These are phyloP conservation scores for Xerus rutilus DNA, from an alignment of 2,797 vertebrate species.

Conservation along the genomic window DNA sequence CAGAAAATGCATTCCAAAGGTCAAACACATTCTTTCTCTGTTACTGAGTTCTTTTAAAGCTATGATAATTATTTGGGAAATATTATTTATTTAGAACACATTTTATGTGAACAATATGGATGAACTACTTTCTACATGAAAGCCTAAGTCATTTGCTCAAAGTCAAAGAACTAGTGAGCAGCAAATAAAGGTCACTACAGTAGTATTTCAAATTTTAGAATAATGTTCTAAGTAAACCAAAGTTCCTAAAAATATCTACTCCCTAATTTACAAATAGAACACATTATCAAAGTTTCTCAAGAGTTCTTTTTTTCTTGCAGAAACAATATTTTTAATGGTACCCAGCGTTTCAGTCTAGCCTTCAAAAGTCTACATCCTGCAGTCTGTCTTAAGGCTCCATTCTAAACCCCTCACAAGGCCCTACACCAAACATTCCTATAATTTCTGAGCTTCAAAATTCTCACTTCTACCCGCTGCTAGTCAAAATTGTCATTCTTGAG, in stretches of 20 bases:
- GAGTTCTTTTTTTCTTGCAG: constrained; percentile 35
- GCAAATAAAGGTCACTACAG: not conserved
- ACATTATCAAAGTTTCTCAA: constrained; percentile 23
- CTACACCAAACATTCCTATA: not conserved
- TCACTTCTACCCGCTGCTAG: not conserved
- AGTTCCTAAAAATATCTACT: not conserved
- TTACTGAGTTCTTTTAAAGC: constrained; percentile 24
- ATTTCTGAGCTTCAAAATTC: not conserved
- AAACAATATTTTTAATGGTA: not conserved
- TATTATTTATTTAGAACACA: constrained; percentile 11
- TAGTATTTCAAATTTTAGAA: constrained; percentile 52
- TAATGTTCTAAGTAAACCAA: constrained; percentile 7
- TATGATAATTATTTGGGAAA: constrained; percentile 45
- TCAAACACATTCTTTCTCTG: constrained; percentile 8
- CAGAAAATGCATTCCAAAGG: not conserved
- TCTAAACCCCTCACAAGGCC: not conserved
- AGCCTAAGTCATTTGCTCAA: not conserved
- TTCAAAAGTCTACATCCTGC: not conserved
- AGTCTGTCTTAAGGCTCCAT: not conserved
- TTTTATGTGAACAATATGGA: constrained; percentile 54
- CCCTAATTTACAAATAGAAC: constrained; percentile 19
- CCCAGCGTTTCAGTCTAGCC: not conserved
- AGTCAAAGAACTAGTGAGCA: constrained; percentile 14
- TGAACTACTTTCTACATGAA: constrained; percentile 15
- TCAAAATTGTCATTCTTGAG: constrained; percentile 46